phyloP scores from a whole-genome alignment of 1,140 invertebrate genomes.

The Ceratina calcarata region DNA sequence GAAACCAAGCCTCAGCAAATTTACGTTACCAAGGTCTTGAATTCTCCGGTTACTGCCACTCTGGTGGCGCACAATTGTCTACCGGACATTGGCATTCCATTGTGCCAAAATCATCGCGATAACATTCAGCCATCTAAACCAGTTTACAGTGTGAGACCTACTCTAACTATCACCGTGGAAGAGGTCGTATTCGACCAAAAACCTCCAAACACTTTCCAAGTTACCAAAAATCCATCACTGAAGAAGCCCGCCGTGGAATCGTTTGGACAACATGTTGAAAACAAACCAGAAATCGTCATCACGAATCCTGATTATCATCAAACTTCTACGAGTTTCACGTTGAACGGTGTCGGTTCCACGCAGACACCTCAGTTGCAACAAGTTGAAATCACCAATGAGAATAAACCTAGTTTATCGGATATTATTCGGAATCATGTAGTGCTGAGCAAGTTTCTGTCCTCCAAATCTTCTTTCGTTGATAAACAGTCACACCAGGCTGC shows the following conservation, averaged over 20 bases:
- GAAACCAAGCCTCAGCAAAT: slow-evolving; percentile 5
- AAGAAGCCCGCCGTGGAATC: not conserved
- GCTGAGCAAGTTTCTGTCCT: too few relatives aligned
- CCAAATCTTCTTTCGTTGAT: not conserved
- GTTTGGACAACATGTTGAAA: not conserved
- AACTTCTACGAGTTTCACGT: not conserved
- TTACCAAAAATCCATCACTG: too few relatives aligned
- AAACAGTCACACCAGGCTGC: too few relatives aligned
- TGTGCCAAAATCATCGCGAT: slow-evolving; percentile 39
- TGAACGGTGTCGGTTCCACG: not conserved
- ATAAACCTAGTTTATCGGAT: too few relatives aligned
- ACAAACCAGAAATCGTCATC: not conserved
- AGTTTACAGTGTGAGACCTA: not conserved
- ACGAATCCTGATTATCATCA: not conserved
- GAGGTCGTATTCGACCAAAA: not conserved
- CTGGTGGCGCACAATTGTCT: slow-evolving; percentile 57
- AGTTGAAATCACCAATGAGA: too few relatives aligned
- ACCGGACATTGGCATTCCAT: slow-evolving; percentile 54
- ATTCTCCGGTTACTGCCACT: slow-evolving; percentile 56
- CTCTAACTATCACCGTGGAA: not conserved
- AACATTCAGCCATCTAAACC: not conserved
- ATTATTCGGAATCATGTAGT: not conserved
- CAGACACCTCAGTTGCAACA: not conserved
- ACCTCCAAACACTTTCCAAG: too few relatives aligned
- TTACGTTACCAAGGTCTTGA: slow-evolving; percentile 51